phyloP scores from a whole-genome alignment of 2,797 vertebrate species.

The Agapornis canus region DNA sequence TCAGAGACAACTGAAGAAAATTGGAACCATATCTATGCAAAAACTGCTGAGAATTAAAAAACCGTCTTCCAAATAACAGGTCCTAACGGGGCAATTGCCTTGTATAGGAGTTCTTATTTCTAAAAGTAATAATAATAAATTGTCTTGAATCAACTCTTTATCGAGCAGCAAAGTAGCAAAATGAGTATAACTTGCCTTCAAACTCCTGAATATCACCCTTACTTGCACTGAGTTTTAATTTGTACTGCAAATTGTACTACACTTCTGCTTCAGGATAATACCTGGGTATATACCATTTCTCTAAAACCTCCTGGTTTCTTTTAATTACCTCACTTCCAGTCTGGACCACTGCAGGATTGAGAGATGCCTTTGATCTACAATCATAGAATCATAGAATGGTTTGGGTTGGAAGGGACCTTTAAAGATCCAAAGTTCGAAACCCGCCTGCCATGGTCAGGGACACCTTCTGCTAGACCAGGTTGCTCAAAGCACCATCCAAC shows the following conservation, averaged over 20 bases:
- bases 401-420: not conserved
- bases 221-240: not conserved
- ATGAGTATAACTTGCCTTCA: not conserved
- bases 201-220: not conserved
- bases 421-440: not conserved
- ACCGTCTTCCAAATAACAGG: constrained; percentile 34
- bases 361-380: not conserved
- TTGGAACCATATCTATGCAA: constrained; percentile 28
- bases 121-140: constrained; percentile 9
- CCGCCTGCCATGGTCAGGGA: not conserved
- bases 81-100: not conserved
- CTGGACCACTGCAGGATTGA: not conserved
- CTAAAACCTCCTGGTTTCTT: not conserved
- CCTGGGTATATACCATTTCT: not conserved
- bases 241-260: not conserved
- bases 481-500: not conserved
- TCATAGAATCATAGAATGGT: not conserved
- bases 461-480: not conserved
- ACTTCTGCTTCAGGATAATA: not conserved
- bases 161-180: not conserved
- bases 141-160: not conserved
- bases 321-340: not conserved
- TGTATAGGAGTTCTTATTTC: not conserved
- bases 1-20: not conserved
- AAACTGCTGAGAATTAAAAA: not conserved